These are phyloP conservation scores for Phortica okadai DNA, from an alignment of 2,888 invertebrate species.

Conservation along the genomic window DNA sequence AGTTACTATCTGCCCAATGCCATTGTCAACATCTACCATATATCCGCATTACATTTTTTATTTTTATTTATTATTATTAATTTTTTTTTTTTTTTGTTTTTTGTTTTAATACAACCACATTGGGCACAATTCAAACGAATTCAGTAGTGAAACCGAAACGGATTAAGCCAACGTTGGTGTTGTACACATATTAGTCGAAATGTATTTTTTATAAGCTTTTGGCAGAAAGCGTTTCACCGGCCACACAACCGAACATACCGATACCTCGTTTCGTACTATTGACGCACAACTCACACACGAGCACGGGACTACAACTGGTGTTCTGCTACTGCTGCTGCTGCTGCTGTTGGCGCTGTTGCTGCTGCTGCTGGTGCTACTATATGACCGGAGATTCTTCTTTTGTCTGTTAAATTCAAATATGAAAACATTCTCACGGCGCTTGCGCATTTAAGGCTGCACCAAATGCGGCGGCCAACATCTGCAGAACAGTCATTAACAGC, in stretches of 20 bases:
- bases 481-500: background rate
- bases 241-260: constrained; percentile 21
- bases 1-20: background rate
- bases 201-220: constrained; percentile 30
- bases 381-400: background rate
- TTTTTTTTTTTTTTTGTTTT: background rate
- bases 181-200: background rate
- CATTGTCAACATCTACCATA: background rate
- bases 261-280: constrained; percentile 26
- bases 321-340: background rate
- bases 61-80: background rate
- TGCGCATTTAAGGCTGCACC: background rate
- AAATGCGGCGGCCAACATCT: background rate
- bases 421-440: background rate
- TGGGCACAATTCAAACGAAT: background rate
- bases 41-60: background rate
- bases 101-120: background rate
- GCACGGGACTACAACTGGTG: background rate
- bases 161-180: constrained; percentile 11
- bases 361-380: constrained; percentile 20
- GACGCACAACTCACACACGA: constrained; percentile 9
- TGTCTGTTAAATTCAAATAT: background rate
- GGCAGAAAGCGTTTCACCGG: constrained; percentile 2
- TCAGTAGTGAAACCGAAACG: constrained; percentile 16
- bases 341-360: constrained; percentile 29